Base-by-base conservation (phyloP, 37 sponge, comb jelly and placozoan genomes). In the Agelas oroides region DNA sequence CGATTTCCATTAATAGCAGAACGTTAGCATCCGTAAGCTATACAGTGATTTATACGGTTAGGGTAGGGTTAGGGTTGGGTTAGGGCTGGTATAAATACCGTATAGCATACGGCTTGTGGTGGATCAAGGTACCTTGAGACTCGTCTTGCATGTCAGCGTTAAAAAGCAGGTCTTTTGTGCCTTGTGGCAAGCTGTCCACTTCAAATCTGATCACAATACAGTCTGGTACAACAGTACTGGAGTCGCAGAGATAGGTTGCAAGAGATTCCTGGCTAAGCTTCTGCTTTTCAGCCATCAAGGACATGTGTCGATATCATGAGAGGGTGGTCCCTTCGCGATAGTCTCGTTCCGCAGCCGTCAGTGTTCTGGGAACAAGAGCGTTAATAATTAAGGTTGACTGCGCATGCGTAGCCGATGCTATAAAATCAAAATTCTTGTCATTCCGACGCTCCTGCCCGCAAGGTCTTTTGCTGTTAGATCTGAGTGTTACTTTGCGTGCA, bases 121-220 rank as follows among this genome's bases (percentile, higher is more conserved):
- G 6, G 46, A 3, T 8, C 46, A 46, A 12, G 46, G 46, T 46
- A 46, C 46, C 46, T 46, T 46, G 46, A 12, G 46, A 46, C 6
- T 46, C 46, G 6, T 46, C 46, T 8, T 46, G 46, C 46, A 46
- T 46, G 46, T 46, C 46, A 46, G 46, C 46, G 46, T 46, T 46
- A 8, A 46, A 46, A 46, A 46, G 41, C 41, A 72, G 46, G 24
- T 72, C 73, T 23, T 13, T 17, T 5, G 53, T 12, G 37, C 52
- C 33, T 3, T 28, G 34, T 33, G 77, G 77, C 16, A 76, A 36
- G 77, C 70, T 71, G 27, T 82, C 82, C 40, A 82, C 68, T 27
- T 65, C 84, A 18, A 83, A 28, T 23, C 84, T 19, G n/a, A 74
- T 34, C 1, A 41, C 84, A 37, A 74, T 55, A 28, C 24, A n/a